Percentiles rank a stretch among this genome's conserved stretches.
Conservation (phyloP, 2,888 invertebrate species). For the Brachylomia viminalis region DNA sequence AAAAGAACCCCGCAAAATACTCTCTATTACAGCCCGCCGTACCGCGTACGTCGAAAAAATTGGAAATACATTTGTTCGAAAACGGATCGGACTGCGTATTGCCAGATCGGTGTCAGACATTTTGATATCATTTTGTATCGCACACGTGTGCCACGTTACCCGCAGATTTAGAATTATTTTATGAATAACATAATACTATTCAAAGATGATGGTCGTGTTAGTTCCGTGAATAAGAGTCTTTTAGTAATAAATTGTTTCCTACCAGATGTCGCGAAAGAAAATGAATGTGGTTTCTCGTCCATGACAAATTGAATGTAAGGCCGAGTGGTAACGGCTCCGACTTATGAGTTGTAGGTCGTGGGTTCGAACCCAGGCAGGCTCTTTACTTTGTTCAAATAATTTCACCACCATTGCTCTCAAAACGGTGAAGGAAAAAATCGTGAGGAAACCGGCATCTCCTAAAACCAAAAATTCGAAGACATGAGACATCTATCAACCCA, state of each 20-base stretch:
- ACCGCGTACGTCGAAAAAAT: constrained; percentile 80
- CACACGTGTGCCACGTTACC: constrained; percentile 47
- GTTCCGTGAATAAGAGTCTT: constrained; percentile 38
- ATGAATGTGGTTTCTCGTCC: constrained; percentile 29
- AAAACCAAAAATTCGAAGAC: neutral
- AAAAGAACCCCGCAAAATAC: constrained; percentile 86
- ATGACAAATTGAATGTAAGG: constrained; percentile 13
- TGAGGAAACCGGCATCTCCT: neutral
- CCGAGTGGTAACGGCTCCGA: neutral
- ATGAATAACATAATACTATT: constrained; percentile 62
- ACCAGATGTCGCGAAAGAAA: constrained; percentile 4
- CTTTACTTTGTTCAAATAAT: neutral
- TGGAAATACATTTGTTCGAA: constrained; percentile 84
- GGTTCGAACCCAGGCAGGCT: neutral
- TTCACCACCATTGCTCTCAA: too few relatives aligned
- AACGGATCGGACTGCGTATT: constrained; percentile 70
- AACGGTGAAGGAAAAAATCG: neutral
- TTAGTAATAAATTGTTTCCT: constrained; percentile 37
- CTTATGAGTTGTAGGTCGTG: too few relatives aligned
- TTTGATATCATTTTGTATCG: constrained; percentile 66
- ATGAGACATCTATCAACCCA: neutral
- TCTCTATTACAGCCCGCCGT: constrained; percentile 83
- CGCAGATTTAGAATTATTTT: constrained; percentile 57
- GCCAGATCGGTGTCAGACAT: constrained; percentile 60
- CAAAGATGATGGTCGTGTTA: constrained; percentile 47